Base-by-base conservation (phyloP, 2,888 invertebrate species). In the Meta bourneti region DNA sequence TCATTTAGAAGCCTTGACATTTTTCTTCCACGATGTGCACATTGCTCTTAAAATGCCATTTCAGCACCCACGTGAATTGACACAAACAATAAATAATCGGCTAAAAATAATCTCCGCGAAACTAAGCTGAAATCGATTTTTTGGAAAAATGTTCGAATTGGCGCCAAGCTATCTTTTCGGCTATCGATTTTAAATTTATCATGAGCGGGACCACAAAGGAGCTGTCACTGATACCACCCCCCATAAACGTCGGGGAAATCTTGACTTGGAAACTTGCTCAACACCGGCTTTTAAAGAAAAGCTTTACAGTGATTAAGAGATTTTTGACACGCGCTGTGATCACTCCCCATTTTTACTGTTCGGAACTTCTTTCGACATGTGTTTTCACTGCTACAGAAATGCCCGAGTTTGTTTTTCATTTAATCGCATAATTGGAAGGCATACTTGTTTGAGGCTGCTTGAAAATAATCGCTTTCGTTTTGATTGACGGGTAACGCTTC, bases 151-250 rank as follows among this genome's bases (percentile, higher is more conserved):
- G 83, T 72, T 79, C 52, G 75, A 70, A 91, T 91, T 78, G 91
- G 86, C 87, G 91, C 78, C 82, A n/a, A n/a, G 71, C 83, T 78
- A 87, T 87, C 86, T 81, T 70, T 78, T 61, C 52, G 52, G 70
- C 78, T 91, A 91, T 91, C 87, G 91, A 91, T 91, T 91, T 87
- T 81, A 74, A 91, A 91, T 91, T 91, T 91, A 91, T 91, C 91
- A 91, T 83, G 74, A 69, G 54, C 48, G 48, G 70, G 19, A 72
- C 61, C 61, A 61, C 74, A 84, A 84, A 84, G 84, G 84, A 84
- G 74, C 84, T 84, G 84, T 75, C 84, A 54, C 52, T 19, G 72
- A 72, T 82, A 72, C 49, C 70, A n/a, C 82, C 71, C 82, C n/a
- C 34, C 34, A 72, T 82, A 82, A 82, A 82, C 48, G 74, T 75